Base-by-base conservation (phyloP, 2,888 invertebrate genomes). In the Lepidochitona cinerea region DNA sequence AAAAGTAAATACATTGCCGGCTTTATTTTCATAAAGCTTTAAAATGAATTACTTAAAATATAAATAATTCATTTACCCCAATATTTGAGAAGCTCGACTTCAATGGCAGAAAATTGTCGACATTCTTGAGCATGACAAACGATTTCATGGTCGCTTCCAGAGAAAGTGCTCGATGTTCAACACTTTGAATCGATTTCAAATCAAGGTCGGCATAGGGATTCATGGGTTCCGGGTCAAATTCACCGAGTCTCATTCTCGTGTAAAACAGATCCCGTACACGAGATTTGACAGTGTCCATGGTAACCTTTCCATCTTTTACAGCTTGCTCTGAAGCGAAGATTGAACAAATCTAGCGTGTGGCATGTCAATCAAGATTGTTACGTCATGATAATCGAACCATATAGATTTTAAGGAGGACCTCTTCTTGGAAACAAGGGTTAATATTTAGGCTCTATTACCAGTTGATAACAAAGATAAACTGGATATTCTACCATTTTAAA, bases 101-200 rank as follows among this genome's bases (percentile, higher is more conserved):
- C n/a, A 79, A 32, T 1, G 80, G 79, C 9, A 81, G 71, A n/a
- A 70, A 52, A 37, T 53, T 35, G 9, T 73, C 53, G 26, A 23
- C 59, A 67, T 83, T 83, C 72, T 83, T 83, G 70, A 83, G 73
- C 54, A 83, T 72, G 9, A 83, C 80, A 59, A 83, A 80, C 1
- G 76, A 75, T 71, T 77, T 75, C 26, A 70, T 70, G 23, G 83
- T 80, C 9, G 79, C 81, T 54, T 68, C 53, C 9, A 80, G 3
- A 26, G 81, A 76, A 32, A 83, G 73, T 52, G 65, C 53, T 37
- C 78, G 33, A 65, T 83, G 83, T 14, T 64, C 76, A 18, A 32
- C 37, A 66, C 78, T 80, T 72, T 80, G 81, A 9, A 83, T 69
- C 12, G 29, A 18, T 9, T 18, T 14, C 14, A 68, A n/a, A 32